Evolutionary conservation across 2,113 vertebrate genomes (phyloP).

Genomic region (Raja brachyura): DNA sequence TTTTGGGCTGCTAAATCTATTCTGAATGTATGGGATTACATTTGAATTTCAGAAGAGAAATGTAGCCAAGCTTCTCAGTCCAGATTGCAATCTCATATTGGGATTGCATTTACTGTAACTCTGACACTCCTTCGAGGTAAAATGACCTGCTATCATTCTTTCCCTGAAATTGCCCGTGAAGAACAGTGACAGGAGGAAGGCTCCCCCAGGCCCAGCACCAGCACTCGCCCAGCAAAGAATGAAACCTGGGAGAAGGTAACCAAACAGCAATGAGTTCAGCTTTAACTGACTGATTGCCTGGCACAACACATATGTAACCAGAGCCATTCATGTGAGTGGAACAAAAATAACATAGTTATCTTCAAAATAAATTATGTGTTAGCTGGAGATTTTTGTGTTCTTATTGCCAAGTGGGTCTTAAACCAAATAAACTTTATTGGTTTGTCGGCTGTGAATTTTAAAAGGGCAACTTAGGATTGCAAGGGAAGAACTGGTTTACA

Average conservation of each 20-base stretch:
- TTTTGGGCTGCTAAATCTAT: no score
- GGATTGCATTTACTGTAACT: not conserved
- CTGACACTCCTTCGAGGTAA: not conserved
- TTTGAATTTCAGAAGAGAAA: not conserved
- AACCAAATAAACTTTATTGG: slow-evolving; percentile 17
- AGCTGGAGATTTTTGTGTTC: slow-evolving; percentile 19
- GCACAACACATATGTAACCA: not conserved
- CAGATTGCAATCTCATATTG: not conserved
- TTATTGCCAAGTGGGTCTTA: not conserved
- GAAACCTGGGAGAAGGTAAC: not conserved
- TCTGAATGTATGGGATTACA: not conserved
- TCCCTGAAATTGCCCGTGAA: not conserved
- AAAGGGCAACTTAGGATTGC: not conserved
- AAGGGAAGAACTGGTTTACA: not conserved
- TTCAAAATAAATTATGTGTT: slow-evolving; percentile 13
- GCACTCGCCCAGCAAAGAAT: not conserved
- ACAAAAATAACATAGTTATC: slow-evolving; percentile 32
- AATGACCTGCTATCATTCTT: not conserved
- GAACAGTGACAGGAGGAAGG: not conserved
- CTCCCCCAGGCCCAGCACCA: not conserved
- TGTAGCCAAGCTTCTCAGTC: not conserved
- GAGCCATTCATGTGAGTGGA: slow-evolving; percentile 24
- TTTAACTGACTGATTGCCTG: slow-evolving; percentile 12
- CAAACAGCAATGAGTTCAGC: not conserved
- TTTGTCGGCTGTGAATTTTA: slow-evolving; percentile 17